These are phyloP conservation scores for Symphodus melops DNA, from an alignment of 2,113 vertebrate genomes.

Conservation along the genomic window DNA sequence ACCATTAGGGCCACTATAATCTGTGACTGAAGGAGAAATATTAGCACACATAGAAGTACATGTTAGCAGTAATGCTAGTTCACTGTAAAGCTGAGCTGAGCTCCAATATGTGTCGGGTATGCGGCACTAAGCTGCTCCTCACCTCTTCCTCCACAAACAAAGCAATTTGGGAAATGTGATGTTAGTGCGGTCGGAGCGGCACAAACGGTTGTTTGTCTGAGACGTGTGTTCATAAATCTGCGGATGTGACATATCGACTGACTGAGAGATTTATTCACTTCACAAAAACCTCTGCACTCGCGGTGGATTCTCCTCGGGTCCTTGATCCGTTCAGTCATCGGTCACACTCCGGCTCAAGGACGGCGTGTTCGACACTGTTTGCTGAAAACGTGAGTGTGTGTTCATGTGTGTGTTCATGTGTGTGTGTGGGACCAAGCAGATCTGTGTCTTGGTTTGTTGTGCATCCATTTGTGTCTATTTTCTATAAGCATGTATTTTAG, in stretches of 20 bases:
- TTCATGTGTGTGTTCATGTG: not conserved
- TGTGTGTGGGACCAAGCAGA: no score
- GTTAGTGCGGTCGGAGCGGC: constrained; percentile 11
- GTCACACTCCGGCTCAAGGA: constrained; percentile 52
- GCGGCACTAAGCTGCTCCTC: constrained; percentile 44
- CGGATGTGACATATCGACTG: constrained; percentile 48
- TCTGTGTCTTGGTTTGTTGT: not conserved
- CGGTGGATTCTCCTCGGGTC: constrained; percentile 53
- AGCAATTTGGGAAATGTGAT: constrained; percentile 50
- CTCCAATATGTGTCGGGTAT: constrained; percentile 17
- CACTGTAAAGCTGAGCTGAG: constrained; percentile 5
- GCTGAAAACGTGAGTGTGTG: not conserved
- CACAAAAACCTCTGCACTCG: constrained; percentile 30
- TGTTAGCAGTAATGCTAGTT: not conserved
- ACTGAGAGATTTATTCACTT: constrained; percentile 59
- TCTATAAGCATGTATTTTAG: not conserved
- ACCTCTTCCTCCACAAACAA: constrained; percentile 48
- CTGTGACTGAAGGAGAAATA: no score
- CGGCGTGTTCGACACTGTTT: constrained; percentile 14
- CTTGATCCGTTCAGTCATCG: constrained; percentile 44
- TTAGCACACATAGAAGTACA: not conserved
- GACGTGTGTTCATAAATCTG: constrained; percentile 27
- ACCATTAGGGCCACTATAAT: no score
- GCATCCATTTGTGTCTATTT: not conserved
- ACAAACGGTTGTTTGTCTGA: constrained; percentile 22